Base-by-base conservation (phyloP, 2,797 vertebrate species). In the Valencia hispanica region DNA sequence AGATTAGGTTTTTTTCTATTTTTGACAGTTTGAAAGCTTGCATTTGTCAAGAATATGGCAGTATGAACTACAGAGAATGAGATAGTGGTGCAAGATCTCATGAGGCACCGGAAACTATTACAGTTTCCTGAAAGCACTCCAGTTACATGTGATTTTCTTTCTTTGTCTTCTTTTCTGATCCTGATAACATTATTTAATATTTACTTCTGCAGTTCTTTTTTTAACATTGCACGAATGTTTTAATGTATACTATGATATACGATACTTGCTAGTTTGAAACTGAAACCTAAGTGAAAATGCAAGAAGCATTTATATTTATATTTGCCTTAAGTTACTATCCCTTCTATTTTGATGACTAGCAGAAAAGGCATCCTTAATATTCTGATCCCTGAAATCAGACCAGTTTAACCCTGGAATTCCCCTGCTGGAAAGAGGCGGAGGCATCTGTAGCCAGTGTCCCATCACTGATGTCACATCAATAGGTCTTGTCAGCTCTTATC, bases 401-500 rank as follows among this genome's bases (percentile, higher is more conserved):
- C 0, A 55, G 63, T 48, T 70, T 57, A 73, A 47, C 65, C 61
- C 39, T 18, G 45, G 11, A 65, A 69, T 63, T 84, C 63, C 65
- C 65, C 39, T 68, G 53, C 73, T 73, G 81, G 81, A 65, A 74
- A 30, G 59, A 36, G 66, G 80, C 73, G 75, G 79, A 53, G 34
- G 78, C 78, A 73, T 81, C 74, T 65, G 34, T 12, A 73, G 83
- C 81, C 70, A 59, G 72, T 83, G 78, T 30, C 85, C 85, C 77
- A 90, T 89, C 86, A 72, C 74, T 83, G 82, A 90, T 86, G 88
- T 88, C 88, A 84, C 88, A 92, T 90, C 89, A 81, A 75, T 55
- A 32, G 75, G 77, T 86, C 84, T 88, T 78, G 86, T 91, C 79
- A 69, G 70, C 85, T 82, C 88, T 89, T 91, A 93, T 93, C 91